Conservation (phyloP, 2,113 vertebrate genomes). For the Numida meleagris region DNA sequence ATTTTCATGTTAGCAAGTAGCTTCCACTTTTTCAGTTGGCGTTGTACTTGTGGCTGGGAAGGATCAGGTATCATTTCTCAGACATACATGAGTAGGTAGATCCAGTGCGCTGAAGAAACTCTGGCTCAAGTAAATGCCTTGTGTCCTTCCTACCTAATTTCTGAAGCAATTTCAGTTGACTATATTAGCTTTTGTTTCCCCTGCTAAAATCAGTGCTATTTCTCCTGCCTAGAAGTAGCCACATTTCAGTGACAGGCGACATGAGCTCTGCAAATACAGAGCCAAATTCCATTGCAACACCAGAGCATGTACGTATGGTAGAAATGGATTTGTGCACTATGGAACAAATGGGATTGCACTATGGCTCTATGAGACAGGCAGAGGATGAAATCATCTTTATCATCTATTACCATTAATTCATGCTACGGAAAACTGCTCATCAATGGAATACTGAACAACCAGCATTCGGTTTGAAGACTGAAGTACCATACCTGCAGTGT, state of each 20-base stretch:
- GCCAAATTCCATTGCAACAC: neutral
- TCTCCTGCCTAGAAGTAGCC: constrained; percentile 1
- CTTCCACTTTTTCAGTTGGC: neutral
- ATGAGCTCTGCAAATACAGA: neutral
- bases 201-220: constrained; percentile 19
- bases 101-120: neutral
- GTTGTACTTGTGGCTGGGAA: neutral
- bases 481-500: neutral
- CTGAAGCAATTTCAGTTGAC: neutral
- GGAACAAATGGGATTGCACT: neutral
- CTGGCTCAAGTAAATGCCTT: neutral
- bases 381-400: neutral
- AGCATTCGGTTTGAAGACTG: neutral
- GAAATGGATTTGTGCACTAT: neutral
- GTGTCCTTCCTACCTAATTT: neutral
- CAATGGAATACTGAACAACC: neutral
- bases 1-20: neutral
- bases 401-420: neutral
- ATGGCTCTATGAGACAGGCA: neutral
- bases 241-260: neutral
- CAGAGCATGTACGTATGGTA: neutral
- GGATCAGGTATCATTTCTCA: neutral
- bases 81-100: neutral
- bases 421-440: neutral
- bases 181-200: neutral